phyloP scores from a whole-genome alignment of 2,113 vertebrate genomes.

The Colossoma macropomum region DNA sequence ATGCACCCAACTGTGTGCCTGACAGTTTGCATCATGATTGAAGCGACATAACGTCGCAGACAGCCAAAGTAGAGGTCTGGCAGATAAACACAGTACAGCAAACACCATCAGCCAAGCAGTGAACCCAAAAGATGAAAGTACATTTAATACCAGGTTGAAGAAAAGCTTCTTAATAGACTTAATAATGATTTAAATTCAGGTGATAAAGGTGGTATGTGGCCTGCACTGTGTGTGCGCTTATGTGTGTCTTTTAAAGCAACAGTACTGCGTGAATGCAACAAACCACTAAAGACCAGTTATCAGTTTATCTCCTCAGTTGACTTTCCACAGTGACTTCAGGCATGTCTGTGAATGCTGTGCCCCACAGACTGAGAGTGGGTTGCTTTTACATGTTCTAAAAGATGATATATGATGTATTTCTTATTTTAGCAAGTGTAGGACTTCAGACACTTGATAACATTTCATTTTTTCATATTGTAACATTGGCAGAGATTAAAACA shows the following conservation, averaged over 20 bases:
- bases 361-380: neutral
- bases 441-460: no score
- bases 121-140: neutral
- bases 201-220: neutral
- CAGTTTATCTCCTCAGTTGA: neutral
- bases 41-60: slow-evolving; percentile 5
- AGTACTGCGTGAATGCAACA: neutral
- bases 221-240: neutral
- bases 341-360: neutral
- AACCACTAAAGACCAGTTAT: slow-evolving; percentile 2
- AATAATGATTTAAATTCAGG: neutral
- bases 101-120: neutral
- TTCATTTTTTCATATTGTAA: no score
- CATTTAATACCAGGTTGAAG: neutral
- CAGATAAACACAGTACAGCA: neutral
- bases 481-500: no score
- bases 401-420: neutral
- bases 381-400: neutral
- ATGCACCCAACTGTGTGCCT: slow-evolving; percentile 1
- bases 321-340: neutral
- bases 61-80: slow-evolving; percentile 11
- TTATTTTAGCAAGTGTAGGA: neutral
- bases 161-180: neutral
- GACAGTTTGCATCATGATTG: neutral
- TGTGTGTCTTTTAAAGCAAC: neutral